phyloP scores from a whole-genome alignment of 2,113 vertebrate species.

The Ciconia stormi region DNA sequence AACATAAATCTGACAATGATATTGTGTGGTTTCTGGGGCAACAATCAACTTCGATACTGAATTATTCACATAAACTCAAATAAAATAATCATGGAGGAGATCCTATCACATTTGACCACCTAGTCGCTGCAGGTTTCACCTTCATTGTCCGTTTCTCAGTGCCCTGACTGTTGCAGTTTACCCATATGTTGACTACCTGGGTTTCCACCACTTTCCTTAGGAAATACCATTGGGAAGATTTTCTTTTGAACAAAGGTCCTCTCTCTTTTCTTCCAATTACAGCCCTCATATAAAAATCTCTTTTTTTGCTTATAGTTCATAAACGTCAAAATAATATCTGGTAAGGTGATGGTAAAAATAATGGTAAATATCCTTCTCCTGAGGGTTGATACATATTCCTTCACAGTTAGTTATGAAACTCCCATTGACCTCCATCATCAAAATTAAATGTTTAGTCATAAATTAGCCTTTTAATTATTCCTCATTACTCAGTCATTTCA shows the following conservation, averaged over 20 bases:
- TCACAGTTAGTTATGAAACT: not conserved
- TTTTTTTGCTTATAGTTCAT: not conserved
- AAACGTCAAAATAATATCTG: not conserved
- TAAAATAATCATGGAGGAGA: not conserved
- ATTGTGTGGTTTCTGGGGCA: not conserved
- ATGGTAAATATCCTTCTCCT: not conserved
- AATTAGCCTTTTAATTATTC: constrained; percentile 29
- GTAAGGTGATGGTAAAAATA: not conserved
- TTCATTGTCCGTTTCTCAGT: not conserved
- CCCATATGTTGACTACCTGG: rapidly evolving
- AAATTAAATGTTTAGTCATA: constrained; percentile 29
- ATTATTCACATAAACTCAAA: not conserved
- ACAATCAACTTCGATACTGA: not conserved
- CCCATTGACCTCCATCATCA: constrained; percentile 2
- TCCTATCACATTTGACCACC: not conserved
- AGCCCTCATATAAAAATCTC: not conserved
- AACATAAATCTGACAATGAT: not conserved
- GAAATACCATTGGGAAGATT: not conserved
- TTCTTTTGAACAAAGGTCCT: not conserved
- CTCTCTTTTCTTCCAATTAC: not conserved
- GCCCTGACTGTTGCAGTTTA: not conserved
- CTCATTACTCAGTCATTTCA: constrained; percentile 29
- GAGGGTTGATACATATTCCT: not conserved
- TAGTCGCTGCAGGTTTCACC: not conserved
- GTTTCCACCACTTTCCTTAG: not conserved